Conservation (phyloP, 2,797 vertebrate species). For the Cryptoblepharus egeriae region DNA sequence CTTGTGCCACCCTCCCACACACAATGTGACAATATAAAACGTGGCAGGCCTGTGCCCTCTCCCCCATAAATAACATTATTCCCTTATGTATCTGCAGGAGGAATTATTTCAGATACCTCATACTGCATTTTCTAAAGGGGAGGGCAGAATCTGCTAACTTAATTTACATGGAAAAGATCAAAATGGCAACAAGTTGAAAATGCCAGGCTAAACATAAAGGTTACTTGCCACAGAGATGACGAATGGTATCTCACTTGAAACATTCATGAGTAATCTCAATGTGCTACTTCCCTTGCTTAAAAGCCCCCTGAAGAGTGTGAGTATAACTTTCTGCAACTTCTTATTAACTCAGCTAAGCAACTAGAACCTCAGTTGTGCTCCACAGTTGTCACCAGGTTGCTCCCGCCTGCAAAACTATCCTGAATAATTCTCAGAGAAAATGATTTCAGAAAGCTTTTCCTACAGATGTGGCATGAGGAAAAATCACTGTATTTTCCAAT, state of each 20-base stretch:
- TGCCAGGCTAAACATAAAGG: conserved; percentile 56
- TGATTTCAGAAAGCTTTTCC: conserved; percentile 39
- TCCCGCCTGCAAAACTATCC: conserved; percentile 23
- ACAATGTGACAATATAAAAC: neutral
- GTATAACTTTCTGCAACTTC: conserved; percentile 17
- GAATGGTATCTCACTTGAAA: conserved; percentile 55
- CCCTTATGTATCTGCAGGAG: neutral
- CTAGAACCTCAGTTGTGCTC: conserved; percentile 42
- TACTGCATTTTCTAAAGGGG: conserved; percentile 71
- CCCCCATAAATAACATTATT: neutral
- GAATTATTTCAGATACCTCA: conserved; percentile 67
- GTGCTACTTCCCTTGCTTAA: conserved; percentile 22
- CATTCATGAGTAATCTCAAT: conserved; percentile 32
- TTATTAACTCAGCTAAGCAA: conserved; percentile 46
- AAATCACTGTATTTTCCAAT: conserved; percentile 13
- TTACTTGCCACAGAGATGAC: conserved; percentile 61
- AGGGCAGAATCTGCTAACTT: conserved; percentile 36
- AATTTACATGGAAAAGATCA: conserved; percentile 65
- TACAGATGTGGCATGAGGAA: neutral
- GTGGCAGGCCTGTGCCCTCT: neutral
- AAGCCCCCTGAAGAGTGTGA: neutral
- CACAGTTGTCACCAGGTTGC: conserved; percentile 33
- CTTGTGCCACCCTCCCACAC: no score
- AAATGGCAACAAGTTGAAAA: conserved; percentile 66
- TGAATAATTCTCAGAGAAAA: conserved; percentile 45